These are phyloP conservation scores for Meteorus colon DNA, from an alignment of 2,888 invertebrate genomes.

Conservation along the genomic window DNA sequence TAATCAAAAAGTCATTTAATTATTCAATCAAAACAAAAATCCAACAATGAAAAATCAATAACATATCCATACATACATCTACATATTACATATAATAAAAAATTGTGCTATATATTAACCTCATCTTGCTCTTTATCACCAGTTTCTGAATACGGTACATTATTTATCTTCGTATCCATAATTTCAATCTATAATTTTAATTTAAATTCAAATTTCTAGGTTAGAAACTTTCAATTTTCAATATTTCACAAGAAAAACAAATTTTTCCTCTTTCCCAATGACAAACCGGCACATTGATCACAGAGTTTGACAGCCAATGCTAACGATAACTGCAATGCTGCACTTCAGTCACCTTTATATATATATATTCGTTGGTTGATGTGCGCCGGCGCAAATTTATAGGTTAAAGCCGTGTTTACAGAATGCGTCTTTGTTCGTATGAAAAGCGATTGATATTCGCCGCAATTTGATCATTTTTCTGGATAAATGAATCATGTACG, in stretches of 20 bases:
- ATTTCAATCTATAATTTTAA: neutral
- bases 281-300: neutral
- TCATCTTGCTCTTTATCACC: constrained; percentile 81
- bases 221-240: no score
- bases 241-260: no score
- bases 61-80: neutral
- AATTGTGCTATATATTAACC: constrained; percentile 71
- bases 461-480: neutral
- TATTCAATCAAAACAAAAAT: neutral
- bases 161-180: constrained; percentile 58
- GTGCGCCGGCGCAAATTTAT: constrained; percentile 18
- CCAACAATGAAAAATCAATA: neutral
- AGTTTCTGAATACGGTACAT: constrained; percentile 73
- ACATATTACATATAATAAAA: constrained; percentile 27
- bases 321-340: neutral
- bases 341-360: neutral
- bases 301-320: neutral
- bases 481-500: no score
- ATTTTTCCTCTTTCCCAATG: neutral
- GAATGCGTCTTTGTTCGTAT: neutral
- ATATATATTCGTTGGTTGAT: neutral
- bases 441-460: neutral
- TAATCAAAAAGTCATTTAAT: neutral
- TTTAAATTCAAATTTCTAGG: no score
- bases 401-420: constrained; percentile 14